Conservation (phyloP, 2,797 vertebrate species). For the Mionectes olivaceus region DNA sequence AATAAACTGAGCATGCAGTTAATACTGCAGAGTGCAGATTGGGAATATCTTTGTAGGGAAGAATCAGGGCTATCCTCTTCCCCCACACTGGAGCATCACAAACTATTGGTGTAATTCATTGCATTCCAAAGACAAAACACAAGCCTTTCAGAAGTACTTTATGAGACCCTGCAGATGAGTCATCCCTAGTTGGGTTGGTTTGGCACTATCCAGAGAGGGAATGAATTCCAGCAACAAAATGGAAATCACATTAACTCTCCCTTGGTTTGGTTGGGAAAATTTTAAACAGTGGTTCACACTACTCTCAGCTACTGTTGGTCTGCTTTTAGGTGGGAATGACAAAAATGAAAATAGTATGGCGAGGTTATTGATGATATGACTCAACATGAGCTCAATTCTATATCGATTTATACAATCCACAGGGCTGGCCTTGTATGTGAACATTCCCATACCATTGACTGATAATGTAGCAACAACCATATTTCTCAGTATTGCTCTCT, state of each 20-base stretch:
- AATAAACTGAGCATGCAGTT: background rate
- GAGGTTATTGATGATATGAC: background rate
- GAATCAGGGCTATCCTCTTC: background rate
- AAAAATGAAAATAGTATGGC: background rate
- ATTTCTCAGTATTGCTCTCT: background rate
- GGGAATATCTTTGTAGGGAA: conserved; percentile 1
- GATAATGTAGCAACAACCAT: background rate
- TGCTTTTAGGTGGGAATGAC: background rate
- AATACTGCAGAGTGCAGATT: background rate
- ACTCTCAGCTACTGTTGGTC: background rate
- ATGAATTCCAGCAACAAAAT: conserved; percentile 37
- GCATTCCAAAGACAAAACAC: conserved; percentile 51
- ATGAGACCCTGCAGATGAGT: conserved; percentile 20
- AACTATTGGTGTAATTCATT: background rate
- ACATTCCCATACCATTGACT: background rate
- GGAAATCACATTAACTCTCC: conserved; percentile 31
- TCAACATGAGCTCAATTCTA: background rate
- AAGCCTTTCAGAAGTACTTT: conserved; percentile 5
- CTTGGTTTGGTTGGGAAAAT: background rate
- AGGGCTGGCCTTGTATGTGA: background rate
- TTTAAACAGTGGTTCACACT: conserved; percentile 11
- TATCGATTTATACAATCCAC: background rate
- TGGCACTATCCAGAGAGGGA: conserved; percentile 40
- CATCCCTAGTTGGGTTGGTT: conserved; percentile 20
- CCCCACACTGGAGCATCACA: background rate